Percentiles rank a stretch among this genome's conserved stretches.
Conservation (phyloP, 2,113 vertebrate genomes). For the Bucco capensis region DNA sequence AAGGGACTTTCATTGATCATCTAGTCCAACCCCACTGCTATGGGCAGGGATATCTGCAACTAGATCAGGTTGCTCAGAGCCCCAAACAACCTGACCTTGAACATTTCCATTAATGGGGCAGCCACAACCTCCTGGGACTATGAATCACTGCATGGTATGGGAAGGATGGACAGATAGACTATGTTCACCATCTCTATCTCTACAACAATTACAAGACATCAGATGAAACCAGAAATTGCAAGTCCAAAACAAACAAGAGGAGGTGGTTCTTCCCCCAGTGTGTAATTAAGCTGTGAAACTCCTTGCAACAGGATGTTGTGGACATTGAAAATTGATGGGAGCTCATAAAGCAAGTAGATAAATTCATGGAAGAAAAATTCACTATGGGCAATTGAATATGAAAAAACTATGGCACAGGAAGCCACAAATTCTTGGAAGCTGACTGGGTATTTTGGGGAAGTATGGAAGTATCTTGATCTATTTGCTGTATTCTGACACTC, state of each 20-base stretch:
- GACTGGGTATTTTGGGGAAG: not conserved
- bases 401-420: not conserved
- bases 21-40: not conserved
- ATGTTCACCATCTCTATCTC: not conserved
- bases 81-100: not conserved
- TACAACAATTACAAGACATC: not conserved
- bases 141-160: not conserved
- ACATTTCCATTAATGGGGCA: not conserved
- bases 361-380: not conserved
- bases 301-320: slow-evolving; percentile 2
- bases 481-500: not conserved
- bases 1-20: not conserved
- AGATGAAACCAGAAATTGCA: not conserved
- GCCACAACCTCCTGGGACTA: too few species aligned
- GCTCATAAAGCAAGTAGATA: not conserved
- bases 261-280: not conserved
- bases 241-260: not conserved
- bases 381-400: not conserved
- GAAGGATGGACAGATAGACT: not conserved
- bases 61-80: not conserved
- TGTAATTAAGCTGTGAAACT: slow-evolving; percentile 17
- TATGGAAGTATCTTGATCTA: not conserved
- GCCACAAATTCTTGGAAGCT: not conserved
- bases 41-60: not conserved
- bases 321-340: not conserved